Base-by-base conservation (phyloP, 1,140 invertebrate genomes). In the Rhopalosiphum maidis region DNA sequence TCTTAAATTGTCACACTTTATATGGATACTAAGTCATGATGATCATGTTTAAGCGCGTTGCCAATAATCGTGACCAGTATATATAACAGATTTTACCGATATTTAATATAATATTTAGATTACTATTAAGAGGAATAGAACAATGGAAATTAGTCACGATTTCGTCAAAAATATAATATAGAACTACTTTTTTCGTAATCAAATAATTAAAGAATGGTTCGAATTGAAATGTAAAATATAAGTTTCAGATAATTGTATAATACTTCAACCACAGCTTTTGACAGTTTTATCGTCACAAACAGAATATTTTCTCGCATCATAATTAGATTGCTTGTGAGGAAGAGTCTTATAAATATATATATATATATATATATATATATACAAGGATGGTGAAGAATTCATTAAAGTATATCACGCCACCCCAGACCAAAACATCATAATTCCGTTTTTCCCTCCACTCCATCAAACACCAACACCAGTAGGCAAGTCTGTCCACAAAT, bases 271-370 rank as follows among this genome's bases (percentile, higher is more conserved):
- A 41, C n/a, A 55, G 88, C 48, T 89, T 88, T 89, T 89, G 88
- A 89, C 48, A 21, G 51, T 89, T 89, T 89, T 89, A 89, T 89
- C 88, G 35, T 89, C 51, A 89, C 54, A 55, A 55, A 89, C 88
- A 89, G 51, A 89, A 21, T 89, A 60, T 89, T 89, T 37, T 89
- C 35, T 25, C 22, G 4, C 35, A 35, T n/a, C 48, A 23, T 89
- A 89, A 89, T 89, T 89, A 89, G 51, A 30, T 89, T 89, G 51
- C 35, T 55, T 41, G 51, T 6, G 22, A 54, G 35, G 9, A 41
- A 22, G 88, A 55, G 9, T 89, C 35, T 89, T 89, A 30, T 9
- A 22, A 37, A 51, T 41, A 37, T 48, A 37, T 88, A 88, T 51
- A 51, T 5, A 77, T 5, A 51, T 41, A 37, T 48, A 37, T 88